A percentile compares a stretch with the other conserved stretches of the same genome.
Conservation (phyloP, 2,113 vertebrate genomes). For the Nycticryphes semicollaris region DNA sequence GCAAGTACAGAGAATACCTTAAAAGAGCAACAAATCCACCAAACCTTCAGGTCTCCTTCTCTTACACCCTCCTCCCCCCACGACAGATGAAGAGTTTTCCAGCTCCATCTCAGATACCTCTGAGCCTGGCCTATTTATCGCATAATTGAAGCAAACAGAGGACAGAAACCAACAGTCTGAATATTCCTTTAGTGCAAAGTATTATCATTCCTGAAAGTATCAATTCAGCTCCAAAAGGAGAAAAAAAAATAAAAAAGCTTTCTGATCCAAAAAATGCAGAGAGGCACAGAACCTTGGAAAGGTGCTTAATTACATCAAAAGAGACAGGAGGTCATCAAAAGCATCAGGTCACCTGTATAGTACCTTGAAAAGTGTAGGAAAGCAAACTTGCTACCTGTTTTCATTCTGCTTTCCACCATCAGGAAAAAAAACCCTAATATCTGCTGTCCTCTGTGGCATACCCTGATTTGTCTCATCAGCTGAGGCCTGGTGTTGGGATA, state of each 20-base stretch:
- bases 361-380: neutral
- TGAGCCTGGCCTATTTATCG: neutral
- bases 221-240: neutral
- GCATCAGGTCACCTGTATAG: neutral
- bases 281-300: neutral
- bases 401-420: neutral
- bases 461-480: neutral
- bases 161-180: neutral
- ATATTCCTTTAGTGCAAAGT: neutral
- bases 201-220: neutral
- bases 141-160: neutral
- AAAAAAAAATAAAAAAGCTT: neutral
- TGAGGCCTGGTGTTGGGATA: neutral
- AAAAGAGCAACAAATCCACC: neutral
- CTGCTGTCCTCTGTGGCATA: accelerated
- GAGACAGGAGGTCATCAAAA: neutral
- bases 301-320: neutral
- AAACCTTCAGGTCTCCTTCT: neutral
- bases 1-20: neutral
- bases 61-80: neutral
- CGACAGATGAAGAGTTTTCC: neutral
- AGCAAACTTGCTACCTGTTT: neutral
- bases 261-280: neutral
- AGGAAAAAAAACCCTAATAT: neutral
- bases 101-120: neutral